Base-by-base conservation (phyloP, 2,797 vertebrate genomes). In the Poeciliopsis infans region DNA sequence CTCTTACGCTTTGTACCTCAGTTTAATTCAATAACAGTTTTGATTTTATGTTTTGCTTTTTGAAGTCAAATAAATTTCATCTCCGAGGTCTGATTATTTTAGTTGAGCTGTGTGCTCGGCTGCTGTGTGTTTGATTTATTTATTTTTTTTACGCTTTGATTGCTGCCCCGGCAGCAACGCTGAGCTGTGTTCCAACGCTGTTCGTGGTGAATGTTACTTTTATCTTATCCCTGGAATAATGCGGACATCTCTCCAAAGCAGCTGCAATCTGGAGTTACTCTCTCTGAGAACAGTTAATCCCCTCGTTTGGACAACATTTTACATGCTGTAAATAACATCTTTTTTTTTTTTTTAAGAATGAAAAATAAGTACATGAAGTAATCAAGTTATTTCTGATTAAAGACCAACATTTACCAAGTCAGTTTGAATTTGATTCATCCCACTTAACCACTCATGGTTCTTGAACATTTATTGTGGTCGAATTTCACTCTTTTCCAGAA, bases 21-120 rank as follows among this genome's bases (percentile, higher is more conserved):
- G 81, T 87, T 86, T 79, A 75, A 84, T 85, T 87, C 83, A 83
- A 85, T 90, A 74, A 74, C 78, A 55, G 78, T 83, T 89, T 83
- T 75, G 83, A 75, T 89, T 88, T 84, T 39, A 76, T 66, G 49
- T 25, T 76, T 84, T 83, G 61, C 79, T 86, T 79, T 88, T 84
- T 91, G 85, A 77, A 83, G 75, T 71, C 75, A 77, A 84, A 86
- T 82, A 87, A 85, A 91, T 76, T 81, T 87, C 87, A 55, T 41
- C 79, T 86, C 83, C 86, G 78, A 86, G 84, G 86, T 85, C 87
- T 78, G 84, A 91, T 89, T 31, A 86, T 83, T 85, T 81, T 51
- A 86, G 82, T 78, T 41, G 55, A 64, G 78, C 74, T 81, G 79
- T 74, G 66, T 80, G 31, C 55, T 28, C 46, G 33, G 71, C 71